Percentiles rank a stretch among this genome's conserved stretches.
phyloP scores from a whole-genome alignment of 2,797 vertebrate species.

The Sitta carolinensis region DNA sequence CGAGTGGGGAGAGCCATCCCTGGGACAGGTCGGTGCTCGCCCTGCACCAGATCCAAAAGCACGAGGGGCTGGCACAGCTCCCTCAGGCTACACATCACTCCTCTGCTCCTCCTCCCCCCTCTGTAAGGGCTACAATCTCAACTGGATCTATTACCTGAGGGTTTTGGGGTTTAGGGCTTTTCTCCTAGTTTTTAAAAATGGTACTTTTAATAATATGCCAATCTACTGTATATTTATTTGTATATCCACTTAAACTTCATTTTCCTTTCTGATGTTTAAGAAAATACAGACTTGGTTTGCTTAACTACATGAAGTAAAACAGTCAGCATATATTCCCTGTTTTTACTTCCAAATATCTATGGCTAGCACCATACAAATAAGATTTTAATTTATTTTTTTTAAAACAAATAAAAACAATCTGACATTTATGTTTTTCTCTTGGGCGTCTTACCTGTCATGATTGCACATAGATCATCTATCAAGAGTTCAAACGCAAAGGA shows the following conservation, averaged over 20 bases:
- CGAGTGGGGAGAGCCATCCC: not conserved
- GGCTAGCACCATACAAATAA: not conserved
- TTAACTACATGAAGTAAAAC: not conserved
- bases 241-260: not conserved
- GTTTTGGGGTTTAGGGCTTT: not conserved
- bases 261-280: not conserved
- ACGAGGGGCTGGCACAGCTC: too few relatives aligned
- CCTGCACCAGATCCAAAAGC: not conserved
- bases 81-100: not conserved
- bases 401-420: not conserved
- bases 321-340: not conserved
- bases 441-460: not conserved
- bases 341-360: not conserved
- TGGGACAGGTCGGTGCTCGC: not conserved
- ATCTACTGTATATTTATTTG: not conserved
- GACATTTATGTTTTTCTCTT: not conserved
- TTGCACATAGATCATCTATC: not conserved
- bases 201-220: not conserved
- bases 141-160: not conserved
- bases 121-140: rapidly evolving
- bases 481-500: not conserved
- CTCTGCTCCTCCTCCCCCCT: not conserved
- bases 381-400: not conserved
- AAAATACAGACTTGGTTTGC: not conserved
- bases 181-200: not conserved